Base-by-base conservation (phyloP, 1,140 invertebrate species). In the Druon quercuslanigerum region DNA sequence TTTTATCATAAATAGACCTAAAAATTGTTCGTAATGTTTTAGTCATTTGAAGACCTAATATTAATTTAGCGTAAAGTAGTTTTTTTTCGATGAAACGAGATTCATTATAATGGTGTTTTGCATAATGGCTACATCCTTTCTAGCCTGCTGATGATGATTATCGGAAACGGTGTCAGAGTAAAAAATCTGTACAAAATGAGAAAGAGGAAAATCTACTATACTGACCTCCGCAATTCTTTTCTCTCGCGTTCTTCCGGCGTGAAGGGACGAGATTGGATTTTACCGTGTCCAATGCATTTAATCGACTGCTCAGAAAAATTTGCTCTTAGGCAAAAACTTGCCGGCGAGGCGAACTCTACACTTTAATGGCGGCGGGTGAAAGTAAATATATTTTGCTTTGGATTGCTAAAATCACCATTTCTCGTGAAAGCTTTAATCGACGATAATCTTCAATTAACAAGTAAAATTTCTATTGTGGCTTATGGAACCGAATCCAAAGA, bases 191-290 rank as follows among this genome's bases (percentile, higher is more conserved):
- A 6, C 19, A 17, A 6, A 11, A 0, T 19, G n/a, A 46, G 40
- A 46, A 56, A 56, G 19, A 25, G 16, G 60, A 8, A 66, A 66
- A 66, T 33, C 20, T 66, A 20, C n/a, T 66, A 66, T 46, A 7
- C 14, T 4, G 25, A 66, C 33, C 25, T 66, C 3, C 12, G 7
- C 60, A 66, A 40, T 66, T 3, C 60, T 46, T 66, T 40, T n/a
- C 12, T 66, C 60, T 8, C 60, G 60, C n/a, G 33, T 16, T 46
- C 33, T 66, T 66, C 57, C 57, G 60, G 25, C 25, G 60, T 66
- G 60, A 66, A 66, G 60, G n/a, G 25, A 66, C 33, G 20, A 66
- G 60, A 66, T 66, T 66, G 25, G 60, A 66, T 66, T 66, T 66
- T 66, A 25, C 60, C 60, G 33, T 25, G 60, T 40, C 20, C 14